Conservation (phyloP, 2,888 invertebrate species). For the Pelosia muscerda region DNA sequence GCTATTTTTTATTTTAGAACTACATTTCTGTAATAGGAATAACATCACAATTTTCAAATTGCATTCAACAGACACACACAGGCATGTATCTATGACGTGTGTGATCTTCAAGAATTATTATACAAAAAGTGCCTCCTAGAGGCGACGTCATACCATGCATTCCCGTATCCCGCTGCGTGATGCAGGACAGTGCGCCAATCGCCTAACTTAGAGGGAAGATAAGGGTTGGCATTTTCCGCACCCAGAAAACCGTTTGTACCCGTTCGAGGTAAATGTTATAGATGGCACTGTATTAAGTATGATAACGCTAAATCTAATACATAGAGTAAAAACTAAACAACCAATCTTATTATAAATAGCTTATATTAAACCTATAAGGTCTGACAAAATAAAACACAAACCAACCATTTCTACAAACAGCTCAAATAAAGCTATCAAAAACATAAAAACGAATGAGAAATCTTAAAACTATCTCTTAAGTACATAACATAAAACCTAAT, state of each 20-base stretch:
- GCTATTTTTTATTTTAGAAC: too few species aligned
- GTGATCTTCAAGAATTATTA: too few species aligned
- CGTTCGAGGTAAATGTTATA: background rate
- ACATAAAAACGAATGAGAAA: slow-evolving; percentile 15
- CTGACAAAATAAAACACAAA: background rate
- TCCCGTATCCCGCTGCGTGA: too few species aligned
- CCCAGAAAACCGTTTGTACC: background rate
- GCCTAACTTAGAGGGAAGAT: background rate
- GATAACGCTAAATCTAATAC: background rate
- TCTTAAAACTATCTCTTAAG: slow-evolving; percentile 37
- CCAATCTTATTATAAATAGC: too few species aligned
- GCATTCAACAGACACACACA: too few species aligned
- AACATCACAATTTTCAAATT: too few species aligned
- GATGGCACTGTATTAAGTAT: slow-evolving; percentile 32
- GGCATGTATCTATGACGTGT: too few species aligned
- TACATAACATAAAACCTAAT: slow-evolving; percentile 46
- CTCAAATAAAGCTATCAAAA: slow-evolving; percentile 13
- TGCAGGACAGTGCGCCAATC: too few species aligned
- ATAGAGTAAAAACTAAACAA: background rate
- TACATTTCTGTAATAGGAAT: too few species aligned
- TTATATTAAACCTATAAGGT: background rate
- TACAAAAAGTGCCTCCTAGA: too few species aligned
- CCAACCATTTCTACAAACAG: background rate
- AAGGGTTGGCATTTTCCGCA: background rate
- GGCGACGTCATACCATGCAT: too few species aligned